Evolutionary conservation across 2,797 vertebrate genomes (phyloP).

Genomic region (Helarctos malayanus): DNA sequence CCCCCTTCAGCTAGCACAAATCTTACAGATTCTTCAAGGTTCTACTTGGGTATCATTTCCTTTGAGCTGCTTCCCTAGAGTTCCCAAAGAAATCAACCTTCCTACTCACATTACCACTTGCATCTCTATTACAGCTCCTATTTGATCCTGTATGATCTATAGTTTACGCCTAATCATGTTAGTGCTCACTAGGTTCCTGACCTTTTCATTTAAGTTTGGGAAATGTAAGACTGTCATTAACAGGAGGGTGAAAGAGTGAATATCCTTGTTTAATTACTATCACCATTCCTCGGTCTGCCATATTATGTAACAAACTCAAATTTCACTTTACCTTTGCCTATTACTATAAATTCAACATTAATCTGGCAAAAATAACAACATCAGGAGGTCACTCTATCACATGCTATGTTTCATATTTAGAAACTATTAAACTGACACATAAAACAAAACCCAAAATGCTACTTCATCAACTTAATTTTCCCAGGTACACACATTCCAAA

Average conservation of each 20-base stretch:
- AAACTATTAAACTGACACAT: background rate
- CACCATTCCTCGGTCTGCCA: background rate
- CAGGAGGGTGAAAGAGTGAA: background rate
- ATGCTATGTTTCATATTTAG: slow-evolving; percentile 4
- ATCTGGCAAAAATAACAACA: slow-evolving; percentile 46
- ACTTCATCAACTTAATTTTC: slow-evolving; percentile 70
- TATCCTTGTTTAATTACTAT: background rate
- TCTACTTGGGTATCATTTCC: background rate
- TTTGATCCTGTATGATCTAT: background rate
- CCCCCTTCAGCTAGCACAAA: background rate
- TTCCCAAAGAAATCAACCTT: background rate
- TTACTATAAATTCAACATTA: slow-evolving; percentile 39
- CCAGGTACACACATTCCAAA: background rate
- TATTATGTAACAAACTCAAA: background rate
- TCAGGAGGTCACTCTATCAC: background rate
- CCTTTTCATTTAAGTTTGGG: background rate
- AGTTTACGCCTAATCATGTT: background rate
- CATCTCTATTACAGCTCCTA: background rate
- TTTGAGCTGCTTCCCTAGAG: background rate
- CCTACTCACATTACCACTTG: background rate
- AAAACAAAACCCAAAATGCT: slow-evolving; percentile 63
- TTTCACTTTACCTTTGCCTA: background rate
- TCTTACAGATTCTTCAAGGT: background rate
- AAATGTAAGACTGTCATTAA: background rate
- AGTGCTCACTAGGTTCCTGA: background rate